Conservation (phyloP, 2,113 vertebrate species). For the Puntigrus tetrazona region DNA sequence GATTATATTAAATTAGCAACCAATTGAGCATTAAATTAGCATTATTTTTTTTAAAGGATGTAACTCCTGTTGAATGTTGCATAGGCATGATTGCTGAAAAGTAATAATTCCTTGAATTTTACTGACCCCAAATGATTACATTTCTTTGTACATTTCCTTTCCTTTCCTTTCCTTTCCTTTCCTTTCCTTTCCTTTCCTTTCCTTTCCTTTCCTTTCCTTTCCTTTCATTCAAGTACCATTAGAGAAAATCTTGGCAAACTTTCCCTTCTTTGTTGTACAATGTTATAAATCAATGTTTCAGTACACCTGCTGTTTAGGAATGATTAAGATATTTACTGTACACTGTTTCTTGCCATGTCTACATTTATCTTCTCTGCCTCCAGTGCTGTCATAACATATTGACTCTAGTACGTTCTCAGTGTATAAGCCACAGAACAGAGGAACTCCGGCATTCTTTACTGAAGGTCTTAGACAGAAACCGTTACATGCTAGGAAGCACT, state of each 20-base stretch:
- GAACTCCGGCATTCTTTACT: neutral
- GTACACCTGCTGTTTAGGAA: neutral
- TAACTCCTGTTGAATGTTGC: neutral
- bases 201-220: neutral
- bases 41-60: neutral
- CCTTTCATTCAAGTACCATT: neutral
- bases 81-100: neutral
- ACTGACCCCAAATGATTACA: neutral
- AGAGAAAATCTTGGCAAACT: neutral
- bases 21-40: too few relatives aligned
- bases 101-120: neutral
- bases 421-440: neutral
- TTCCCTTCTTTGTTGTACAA: neutral
- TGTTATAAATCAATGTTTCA: neutral
- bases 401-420: neutral
- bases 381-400: neutral
- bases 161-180: neutral
- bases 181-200: neutral
- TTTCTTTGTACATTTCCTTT: too few relatives aligned
- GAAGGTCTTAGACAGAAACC: neutral
- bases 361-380: constrained; percentile 20
- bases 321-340: constrained; percentile 6
- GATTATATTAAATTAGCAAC: neutral
- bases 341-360: neutral
- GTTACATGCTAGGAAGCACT: neutral